phyloP scores from a whole-genome alignment of 1,140 invertebrate species.

The Lasioglossum albipes region DNA sequence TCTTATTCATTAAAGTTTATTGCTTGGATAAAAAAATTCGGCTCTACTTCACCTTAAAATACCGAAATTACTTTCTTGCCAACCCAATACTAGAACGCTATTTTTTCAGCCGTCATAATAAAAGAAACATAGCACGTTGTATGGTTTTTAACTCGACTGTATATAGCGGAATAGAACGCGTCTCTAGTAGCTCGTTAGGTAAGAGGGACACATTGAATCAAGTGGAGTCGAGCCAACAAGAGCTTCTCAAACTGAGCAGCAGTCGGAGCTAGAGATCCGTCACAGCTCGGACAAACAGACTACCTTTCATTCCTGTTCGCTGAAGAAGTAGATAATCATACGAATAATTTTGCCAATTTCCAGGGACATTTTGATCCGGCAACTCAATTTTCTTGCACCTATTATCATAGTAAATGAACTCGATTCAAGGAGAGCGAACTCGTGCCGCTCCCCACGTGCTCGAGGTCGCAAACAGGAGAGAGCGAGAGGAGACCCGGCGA shows the following conservation, averaged over 20 bases:
- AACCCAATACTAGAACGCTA: too few relatives aligned
- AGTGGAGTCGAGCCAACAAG: not conserved
- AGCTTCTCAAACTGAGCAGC: not conserved
- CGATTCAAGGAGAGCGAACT: not conserved
- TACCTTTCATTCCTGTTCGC: not conserved
- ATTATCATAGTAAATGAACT: conserved; percentile 5
- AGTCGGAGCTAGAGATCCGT: not conserved
- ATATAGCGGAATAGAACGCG: too few relatives aligned
- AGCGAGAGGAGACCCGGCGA: not conserved
- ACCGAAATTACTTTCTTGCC: too few relatives aligned
- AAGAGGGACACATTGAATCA: not conserved
- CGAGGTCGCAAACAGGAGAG: not conserved
- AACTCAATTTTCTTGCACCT: not conserved
- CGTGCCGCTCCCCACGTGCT: not conserved
- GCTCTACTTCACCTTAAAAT: too few relatives aligned
- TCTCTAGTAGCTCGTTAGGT: too few relatives aligned
- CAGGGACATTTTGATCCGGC: not conserved
- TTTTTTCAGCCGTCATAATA: too few relatives aligned
- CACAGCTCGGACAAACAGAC: not conserved
- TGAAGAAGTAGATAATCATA: not conserved
- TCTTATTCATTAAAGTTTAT: too few relatives aligned
- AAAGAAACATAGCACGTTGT: too few relatives aligned
- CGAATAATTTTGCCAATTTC: not conserved
- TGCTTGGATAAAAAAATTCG: too few relatives aligned
- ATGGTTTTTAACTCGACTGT: too few relatives aligned